Evolutionary conservation across 2,888 invertebrate genomes (phyloP).

Genomic region (Hedychridium roseum): DNA sequence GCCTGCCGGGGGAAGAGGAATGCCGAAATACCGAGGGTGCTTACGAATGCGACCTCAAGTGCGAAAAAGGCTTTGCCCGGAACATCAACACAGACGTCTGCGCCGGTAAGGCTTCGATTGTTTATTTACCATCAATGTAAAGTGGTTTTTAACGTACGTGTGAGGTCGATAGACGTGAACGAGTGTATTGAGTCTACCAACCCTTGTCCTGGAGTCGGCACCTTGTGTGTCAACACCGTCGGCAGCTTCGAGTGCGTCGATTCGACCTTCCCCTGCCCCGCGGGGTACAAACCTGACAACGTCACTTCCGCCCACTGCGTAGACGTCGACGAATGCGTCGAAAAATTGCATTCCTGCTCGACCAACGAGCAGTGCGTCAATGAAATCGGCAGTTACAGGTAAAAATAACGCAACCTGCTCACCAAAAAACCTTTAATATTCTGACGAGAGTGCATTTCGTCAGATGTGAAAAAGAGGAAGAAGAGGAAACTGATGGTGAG

Average conservation of each 20-base stretch:
- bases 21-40: slow-evolving; percentile 65
- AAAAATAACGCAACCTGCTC: too few relatives aligned
- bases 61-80: slow-evolving; percentile 50
- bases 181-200: slow-evolving; percentile 63
- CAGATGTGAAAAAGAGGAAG: too few relatives aligned
- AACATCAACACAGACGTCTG: slow-evolving; percentile 46
- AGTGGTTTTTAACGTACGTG: slow-evolving; percentile 9
- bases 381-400: slow-evolving; percentile 63
- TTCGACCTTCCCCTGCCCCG: slow-evolving; percentile 62
- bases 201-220: slow-evolving; percentile 64
- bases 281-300: slow-evolving; percentile 69
- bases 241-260: slow-evolving; percentile 72
- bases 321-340: slow-evolving; percentile 76
- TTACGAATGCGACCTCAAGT: slow-evolving; percentile 62
- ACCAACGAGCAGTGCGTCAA: slow-evolving; percentile 59
- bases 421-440: too few relatives aligned
- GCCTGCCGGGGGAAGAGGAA: slow-evolving; percentile 64
- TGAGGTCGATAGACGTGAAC: slow-evolving; percentile 65
- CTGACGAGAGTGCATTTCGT: too few relatives aligned
- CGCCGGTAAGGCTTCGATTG: slow-evolving; percentile 46
- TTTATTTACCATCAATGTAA: slow-evolving; percentile 3
- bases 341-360: slow-evolving; percentile 59
- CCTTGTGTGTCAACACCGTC: slow-evolving; percentile 77
- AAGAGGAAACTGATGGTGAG: too few relatives aligned
- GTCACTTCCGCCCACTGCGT: slow-evolving; percentile 66